Percentiles rank a stretch among this genome's conserved stretches.
Conservation (phyloP, 2,113 vertebrate species). For the Gopherus evgoodei region DNA sequence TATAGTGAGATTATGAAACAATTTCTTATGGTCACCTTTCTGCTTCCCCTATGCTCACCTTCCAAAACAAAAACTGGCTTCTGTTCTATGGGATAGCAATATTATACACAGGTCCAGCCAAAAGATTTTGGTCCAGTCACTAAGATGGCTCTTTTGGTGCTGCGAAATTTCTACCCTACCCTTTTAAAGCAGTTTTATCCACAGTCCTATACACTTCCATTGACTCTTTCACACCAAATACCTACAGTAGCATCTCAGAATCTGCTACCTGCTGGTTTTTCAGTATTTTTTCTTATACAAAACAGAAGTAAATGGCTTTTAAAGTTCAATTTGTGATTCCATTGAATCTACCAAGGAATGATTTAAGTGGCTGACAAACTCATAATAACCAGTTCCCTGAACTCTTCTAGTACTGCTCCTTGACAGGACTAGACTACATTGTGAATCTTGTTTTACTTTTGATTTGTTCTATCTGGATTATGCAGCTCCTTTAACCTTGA, state of each 20-base stretch:
- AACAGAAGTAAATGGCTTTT: constrained; percentile 15
- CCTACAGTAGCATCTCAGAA: neutral
- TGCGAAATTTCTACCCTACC: neutral
- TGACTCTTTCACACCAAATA: neutral
- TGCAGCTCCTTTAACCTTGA: neutral
- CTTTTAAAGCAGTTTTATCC: neutral
- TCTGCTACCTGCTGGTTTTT: neutral
- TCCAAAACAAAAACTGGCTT: neutral
- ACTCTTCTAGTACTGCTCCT: neutral
- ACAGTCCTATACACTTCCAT: neutral
- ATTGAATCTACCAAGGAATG: neutral
- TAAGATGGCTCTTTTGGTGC: neutral
- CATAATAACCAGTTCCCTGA: neutral
- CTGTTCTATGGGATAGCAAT: too few species aligned
- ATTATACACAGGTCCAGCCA: neutral
- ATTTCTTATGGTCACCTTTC: neutral
- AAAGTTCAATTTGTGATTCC: constrained; percentile 25
- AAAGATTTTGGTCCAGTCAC: neutral
- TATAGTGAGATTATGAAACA: neutral
- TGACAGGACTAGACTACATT: neutral
- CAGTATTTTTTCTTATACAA: neutral
- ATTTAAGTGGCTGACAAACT: constrained; percentile 37
- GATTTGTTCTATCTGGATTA: neutral
- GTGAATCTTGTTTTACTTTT: constrained; percentile 26
- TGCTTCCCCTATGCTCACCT: neutral